Conservation (phyloP, 2,797 vertebrate species). For the Sphenopsis melanotis region DNA sequence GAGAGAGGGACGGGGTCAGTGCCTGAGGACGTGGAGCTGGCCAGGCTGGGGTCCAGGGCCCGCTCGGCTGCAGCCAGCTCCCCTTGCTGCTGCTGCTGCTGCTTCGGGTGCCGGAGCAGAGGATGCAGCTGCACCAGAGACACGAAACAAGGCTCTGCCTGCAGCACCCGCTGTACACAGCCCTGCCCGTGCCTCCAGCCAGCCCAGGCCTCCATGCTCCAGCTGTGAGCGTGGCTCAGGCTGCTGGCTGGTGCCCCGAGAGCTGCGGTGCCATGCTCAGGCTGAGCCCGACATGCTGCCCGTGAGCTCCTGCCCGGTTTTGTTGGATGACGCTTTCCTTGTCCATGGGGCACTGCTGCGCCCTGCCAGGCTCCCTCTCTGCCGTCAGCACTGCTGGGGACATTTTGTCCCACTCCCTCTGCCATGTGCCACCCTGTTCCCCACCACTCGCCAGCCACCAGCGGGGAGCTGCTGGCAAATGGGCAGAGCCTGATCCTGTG, state of each 20-base stretch:
- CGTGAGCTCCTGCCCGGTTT: background rate
- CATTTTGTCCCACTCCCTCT: background rate
- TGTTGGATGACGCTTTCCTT: fast-evolving
- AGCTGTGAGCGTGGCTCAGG: fast-evolving
- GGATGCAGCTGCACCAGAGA: background rate
- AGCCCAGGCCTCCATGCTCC: background rate
- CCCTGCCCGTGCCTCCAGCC: background rate
- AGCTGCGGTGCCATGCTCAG: background rate
- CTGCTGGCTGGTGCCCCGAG: background rate
- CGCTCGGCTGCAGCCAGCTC: too few relatives aligned
- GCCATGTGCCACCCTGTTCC: background rate
- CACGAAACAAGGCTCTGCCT: background rate
- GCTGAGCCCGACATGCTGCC: background rate
- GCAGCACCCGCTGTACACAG: fast-evolving
- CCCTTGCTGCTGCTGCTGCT: background rate
- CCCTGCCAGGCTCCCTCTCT: background rate
- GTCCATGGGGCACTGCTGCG: fast-evolving
- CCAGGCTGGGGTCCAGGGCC: background rate
- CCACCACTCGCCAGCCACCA: fast-evolving
- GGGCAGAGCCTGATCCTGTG: background rate
- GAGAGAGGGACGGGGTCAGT: constrained; percentile 22
- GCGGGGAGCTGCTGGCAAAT: fast-evolving
- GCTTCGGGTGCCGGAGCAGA: background rate
- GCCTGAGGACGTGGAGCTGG: fast-evolving
- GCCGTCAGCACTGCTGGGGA: background rate